A percentile compares a stretch with the other conserved stretches of the same genome.
These are phyloP conservation scores for Zootermopsis nevadensis DNA, from an alignment of 2,888 invertebrate genomes.

Conservation along the genomic window DNA sequence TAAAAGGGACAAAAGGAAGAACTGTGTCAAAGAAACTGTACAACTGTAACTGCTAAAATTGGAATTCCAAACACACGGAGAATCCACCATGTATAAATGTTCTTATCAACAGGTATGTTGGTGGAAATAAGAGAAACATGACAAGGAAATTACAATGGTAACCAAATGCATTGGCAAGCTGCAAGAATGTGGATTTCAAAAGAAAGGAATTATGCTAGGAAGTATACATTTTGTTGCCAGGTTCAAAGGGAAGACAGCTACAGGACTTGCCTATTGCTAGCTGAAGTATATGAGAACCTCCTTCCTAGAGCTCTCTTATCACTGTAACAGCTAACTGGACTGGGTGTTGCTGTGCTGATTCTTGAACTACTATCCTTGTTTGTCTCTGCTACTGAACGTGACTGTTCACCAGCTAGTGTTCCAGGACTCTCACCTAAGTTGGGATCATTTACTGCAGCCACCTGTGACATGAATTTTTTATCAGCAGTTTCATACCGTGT, in stretches of 20 bases:
- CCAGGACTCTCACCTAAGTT: slow-evolving; percentile 38
- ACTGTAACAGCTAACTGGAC: slow-evolving; percentile 62
- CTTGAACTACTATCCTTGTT: slow-evolving; percentile 51
- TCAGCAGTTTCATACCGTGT: no score
- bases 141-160: background rate
- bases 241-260: background rate
- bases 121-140: no score
- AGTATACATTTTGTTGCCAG: no score
- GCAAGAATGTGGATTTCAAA: background rate
- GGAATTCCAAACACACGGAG: no score
- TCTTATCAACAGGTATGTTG: no score
- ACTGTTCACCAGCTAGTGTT: slow-evolving; percentile 57
- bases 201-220: background rate
- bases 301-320: slow-evolving; percentile 65
- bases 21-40: no score
- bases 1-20: no score
- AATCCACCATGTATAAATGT: no score
- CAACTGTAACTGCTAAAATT: no score
- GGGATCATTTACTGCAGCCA: slow-evolving; percentile 20
- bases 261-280: slow-evolving; percentile 63
- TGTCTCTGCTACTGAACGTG: slow-evolving; percentile 57
- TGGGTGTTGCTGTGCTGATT: slow-evolving; percentile 59
- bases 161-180: background rate
- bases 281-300: slow-evolving; percentile 73
- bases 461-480: background rate